A percentile compares a stretch with the other conserved stretches of the same genome.
Evolutionary conservation across 2,888 invertebrate species (phyloP).

Genomic region (Drosophila peninsularis): DNA sequence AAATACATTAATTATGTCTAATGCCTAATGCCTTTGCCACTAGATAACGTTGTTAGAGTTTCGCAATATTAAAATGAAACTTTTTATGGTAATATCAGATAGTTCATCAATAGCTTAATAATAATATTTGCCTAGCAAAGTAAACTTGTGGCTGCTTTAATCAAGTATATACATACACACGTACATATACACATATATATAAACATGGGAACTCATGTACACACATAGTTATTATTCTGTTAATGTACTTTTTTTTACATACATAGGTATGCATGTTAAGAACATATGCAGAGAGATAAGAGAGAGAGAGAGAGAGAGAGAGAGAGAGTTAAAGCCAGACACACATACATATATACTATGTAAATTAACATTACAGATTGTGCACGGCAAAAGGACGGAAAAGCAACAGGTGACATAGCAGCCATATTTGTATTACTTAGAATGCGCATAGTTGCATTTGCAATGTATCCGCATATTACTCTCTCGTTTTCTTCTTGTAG

Average conservation of each 20-base stretch:
- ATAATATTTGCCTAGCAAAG: background rate
- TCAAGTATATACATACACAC: too few relatives aligned
- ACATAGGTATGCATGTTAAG: background rate
- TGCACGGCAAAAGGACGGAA: background rate
- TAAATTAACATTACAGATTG: background rate
- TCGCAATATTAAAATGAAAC: slow-evolving; percentile 22
- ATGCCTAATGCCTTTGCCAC: background rate
- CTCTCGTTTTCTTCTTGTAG: background rate
- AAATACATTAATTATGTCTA: background rate
- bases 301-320: too few relatives aligned
- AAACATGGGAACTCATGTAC: background rate
- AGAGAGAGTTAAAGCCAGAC: background rate
- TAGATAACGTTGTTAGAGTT: background rate
- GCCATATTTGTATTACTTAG: background rate
- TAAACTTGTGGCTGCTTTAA: too few relatives aligned
- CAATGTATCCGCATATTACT: background rate
- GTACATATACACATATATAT: background rate
- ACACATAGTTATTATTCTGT: background rate
- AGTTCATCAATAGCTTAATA: background rate
- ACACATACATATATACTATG: background rate
- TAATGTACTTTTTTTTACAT: background rate
- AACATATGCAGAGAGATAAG: too few relatives aligned
- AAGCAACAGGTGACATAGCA: slow-evolving; percentile 12
- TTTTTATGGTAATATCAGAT: background rate
- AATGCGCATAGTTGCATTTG: background rate